These are phyloP conservation scores for Folsomia manolachei DNA, from an alignment of 2,888 invertebrate species.

Conservation along the genomic window DNA sequence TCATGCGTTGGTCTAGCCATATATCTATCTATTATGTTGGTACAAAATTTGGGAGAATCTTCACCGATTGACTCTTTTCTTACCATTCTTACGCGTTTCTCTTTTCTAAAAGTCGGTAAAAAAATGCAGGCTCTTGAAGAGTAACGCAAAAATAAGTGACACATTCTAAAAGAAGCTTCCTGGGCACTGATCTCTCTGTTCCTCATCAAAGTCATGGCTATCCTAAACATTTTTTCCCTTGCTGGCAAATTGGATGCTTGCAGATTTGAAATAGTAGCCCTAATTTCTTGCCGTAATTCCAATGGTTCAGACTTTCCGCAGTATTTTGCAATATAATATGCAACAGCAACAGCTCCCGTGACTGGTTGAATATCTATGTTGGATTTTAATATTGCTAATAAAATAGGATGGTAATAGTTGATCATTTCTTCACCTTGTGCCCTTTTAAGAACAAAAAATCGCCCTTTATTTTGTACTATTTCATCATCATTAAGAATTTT, in stretches of 20 bases:
- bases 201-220: conserved; percentile 12
- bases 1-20: neutral
- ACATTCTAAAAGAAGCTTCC: conserved; percentile 25
- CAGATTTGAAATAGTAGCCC: conserved; percentile 4
- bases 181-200: conserved; percentile 21
- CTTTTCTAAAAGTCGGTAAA: conserved; percentile 7
- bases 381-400: conserved; percentile 23
- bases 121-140: conserved; percentile 1
- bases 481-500: conserved; percentile 22
- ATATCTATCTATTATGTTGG: conserved; percentile 27
- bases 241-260: neutral
- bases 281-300: conserved; percentile 13
- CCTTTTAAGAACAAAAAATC: conserved; percentile 28
- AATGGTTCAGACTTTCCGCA: conserved; percentile 26
- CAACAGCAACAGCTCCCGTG: conserved; percentile 22
- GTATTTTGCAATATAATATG: conserved; percentile 34
- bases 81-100: conserved; percentile 11
- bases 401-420: conserved; percentile 29
- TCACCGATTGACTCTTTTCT: neutral
- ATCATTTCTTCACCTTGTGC: conserved; percentile 20
- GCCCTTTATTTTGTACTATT: conserved; percentile 9
- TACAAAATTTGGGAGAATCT: neutral
- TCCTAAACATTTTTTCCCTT: neutral
- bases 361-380: conserved; percentile 33
- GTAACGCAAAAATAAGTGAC: conserved; percentile 18